Evolutionary conservation across 2,888 invertebrate genomes (phyloP), one percentile per base, ranked within the genome.

Genomic region (Anoncus sp.): DNA sequence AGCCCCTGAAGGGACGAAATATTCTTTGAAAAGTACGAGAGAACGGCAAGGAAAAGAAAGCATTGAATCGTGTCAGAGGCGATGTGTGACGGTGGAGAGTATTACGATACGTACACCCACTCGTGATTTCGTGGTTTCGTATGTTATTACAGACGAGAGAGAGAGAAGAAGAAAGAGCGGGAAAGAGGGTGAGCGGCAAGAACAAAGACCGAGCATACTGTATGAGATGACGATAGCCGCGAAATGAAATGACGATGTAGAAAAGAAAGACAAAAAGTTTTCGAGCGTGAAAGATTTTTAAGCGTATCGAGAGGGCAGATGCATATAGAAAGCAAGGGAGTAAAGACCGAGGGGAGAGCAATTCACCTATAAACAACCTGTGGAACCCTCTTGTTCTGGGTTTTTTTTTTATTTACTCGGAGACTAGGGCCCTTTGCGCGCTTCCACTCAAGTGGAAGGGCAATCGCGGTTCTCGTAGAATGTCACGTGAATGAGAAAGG

Each of bases 341-440:
- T 7, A 18, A 47, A 38, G 38, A 38, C 9, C 3, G 53, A 27
- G 27, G 31, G n/a, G 27, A 53, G 20, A 40, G 59, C 20, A 14
- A 24, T 24, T 35, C 59, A 43, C 31, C 66, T 45, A 74, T 59
- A 59, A 59, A 38, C 73, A 76, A 66, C 71, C 71, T 71, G 75
- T 55, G 59, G 71, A 71, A 65, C 75, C 38, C 65, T 45, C 71
- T 45, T 27, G 45, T 53, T 24, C 60, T 16, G 16, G 51, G 49
- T 53, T 35, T 31, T 49, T 59, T 40, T 5, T 43, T 59, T 27
- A 45, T 59, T 66, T 60, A 10, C 59, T 18, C 27, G 24, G 35
- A 24, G 5, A 18, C 14, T 16, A 40, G 27, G 38, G 43, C 53
- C 59, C 71, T 76, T 76, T 76, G 7, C 7, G 76, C 66, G 65